A percentile compares a stretch with the other conserved stretches of the same genome.
Conservation (phyloP, 1,140 invertebrate species). For the Lepidurus packardi region DNA sequence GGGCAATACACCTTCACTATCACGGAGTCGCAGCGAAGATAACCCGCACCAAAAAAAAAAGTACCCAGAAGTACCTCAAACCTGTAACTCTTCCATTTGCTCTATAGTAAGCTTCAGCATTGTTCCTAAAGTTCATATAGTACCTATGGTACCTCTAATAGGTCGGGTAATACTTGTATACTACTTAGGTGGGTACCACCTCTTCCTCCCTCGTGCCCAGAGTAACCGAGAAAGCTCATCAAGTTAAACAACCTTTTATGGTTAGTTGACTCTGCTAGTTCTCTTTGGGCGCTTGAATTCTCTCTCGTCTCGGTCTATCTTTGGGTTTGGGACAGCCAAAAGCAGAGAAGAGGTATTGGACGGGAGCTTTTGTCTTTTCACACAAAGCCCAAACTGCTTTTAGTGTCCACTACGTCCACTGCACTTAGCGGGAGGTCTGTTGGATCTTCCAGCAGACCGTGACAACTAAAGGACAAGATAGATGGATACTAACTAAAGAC, state of each 20-base stretch:
- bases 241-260: slow-evolving; percentile 15
- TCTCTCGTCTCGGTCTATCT: no score
- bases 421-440: slow-evolving; percentile 4
- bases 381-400: slow-evolving; percentile 5
- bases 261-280: background rate
- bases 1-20: background rate
- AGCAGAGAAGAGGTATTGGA: background rate
- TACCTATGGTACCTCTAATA: no score
- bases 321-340: no score
- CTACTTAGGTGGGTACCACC: no score
- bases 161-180: no score
- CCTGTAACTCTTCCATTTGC: no score
- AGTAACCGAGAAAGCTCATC: background rate
- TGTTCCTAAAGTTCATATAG: no score
- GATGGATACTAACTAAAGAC: slow-evolving; percentile 1
- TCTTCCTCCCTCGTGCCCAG: background rate
- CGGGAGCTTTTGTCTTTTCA: slow-evolving; percentile 13
- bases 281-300: background rate
- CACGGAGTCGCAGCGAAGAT: no score
- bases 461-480: slow-evolving; percentile 15
- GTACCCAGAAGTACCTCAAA: no score
- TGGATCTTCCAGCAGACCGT: slow-evolving; percentile 3
- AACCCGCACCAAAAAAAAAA: no score
- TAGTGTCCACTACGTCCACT: slow-evolving; percentile 21
- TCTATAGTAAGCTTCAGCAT: no score